Evolutionary conservation across 1,140 invertebrate species (phyloP), one percentile per base, ranked within the genome.

Genomic region (Andrena cerasifolii): DNA sequence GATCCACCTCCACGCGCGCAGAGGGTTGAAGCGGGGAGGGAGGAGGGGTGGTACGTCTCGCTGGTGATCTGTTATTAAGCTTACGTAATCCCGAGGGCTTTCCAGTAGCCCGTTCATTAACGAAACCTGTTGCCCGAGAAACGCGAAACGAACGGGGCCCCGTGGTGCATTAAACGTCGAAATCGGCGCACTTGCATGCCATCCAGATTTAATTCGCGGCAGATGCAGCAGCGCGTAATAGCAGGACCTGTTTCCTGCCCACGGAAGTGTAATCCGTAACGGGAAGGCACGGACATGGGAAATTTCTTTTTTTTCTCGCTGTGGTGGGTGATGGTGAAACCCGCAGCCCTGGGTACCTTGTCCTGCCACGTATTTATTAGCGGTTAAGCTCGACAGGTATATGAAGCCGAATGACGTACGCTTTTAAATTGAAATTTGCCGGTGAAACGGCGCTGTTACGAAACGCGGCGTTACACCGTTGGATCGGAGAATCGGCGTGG

Each of bases 71-170:
- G 51, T 71, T 74, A 78, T 70, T 78, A 72, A 45, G 45, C 45
- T 78, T 71, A 24, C 75, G 75, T 72, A 71, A 71, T 45, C 43
- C 21, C 45, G 36, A 24, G 33, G 54, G 16, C 28, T 62, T 62
- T 51, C 36, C 75, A 62, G 58, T 61, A 62, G 67, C 59, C 36
- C 56, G 75, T 71, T 70, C 67, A 78, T 70, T 72, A 72, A 78
- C 56, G 75, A 78, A 78, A 78, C 67, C 66, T 78, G 75, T 78
- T 78, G 66, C 75, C 68, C 58, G 75, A 68, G 74, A 76, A 68
- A 76, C 74, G 40, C 45, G 43, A 47, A 65, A 28, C 62, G 62
- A 28, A 49, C 62, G 21, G 36, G 36, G n/a, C n/a, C n/a, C n/a
- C 61, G n/a, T 28, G n/a, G 24, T 33, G 40, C 62, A 47, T 65